Evolutionary conservation across 2,113 vertebrate species (phyloP), one percentile per base, ranked within the genome.

Genomic region (Grammomys surdaster): DNA sequence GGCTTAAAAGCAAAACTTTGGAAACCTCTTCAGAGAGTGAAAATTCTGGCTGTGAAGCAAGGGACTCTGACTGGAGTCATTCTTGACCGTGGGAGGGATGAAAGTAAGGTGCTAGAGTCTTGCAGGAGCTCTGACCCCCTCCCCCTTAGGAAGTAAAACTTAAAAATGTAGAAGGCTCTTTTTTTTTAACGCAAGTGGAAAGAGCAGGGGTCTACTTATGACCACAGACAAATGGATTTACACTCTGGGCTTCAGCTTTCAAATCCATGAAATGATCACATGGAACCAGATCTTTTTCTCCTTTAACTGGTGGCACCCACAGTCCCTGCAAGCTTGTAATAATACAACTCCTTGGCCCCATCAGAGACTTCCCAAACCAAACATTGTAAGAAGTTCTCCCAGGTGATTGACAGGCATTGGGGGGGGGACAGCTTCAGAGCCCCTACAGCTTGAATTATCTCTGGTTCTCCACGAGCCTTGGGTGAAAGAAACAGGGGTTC

Each of bases 221-320:
- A 89, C 33, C 16, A 1, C 0, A 1, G 5, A 58, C 40, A 36
- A 65, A 40, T 12, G 58, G 77, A 36, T 20, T 8, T 9, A 12
- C 5, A 65, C 65, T 65, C 93, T 40, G 43, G 69, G 40, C 81
- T 96, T 96, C 86, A 24, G 67, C 91, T 58, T 90, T 48, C 40
- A 2, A 6, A 24, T 69, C 60, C 85, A 36, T 81, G 5, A 94
- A 81, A 46, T 69, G 86, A 33, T 70, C 40, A 51, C 26, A 0
- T 3, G n/a, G 56, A 22, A 26, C 63, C n/a, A 46, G 67, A 31
- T 48, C 63, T 69, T 56, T 1, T 43, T 51, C 16, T 73, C 77
- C 46, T 88, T 76, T 24, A 48, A 36, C 89, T 33, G 11, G 56
- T 19, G 26, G 4, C 40, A 54, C 2, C 54, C 24, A 4, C 0